phyloP scores from a whole-genome alignment of 35 echinoderm and acorn worm genomes.

The Apostichopus californicus region DNA sequence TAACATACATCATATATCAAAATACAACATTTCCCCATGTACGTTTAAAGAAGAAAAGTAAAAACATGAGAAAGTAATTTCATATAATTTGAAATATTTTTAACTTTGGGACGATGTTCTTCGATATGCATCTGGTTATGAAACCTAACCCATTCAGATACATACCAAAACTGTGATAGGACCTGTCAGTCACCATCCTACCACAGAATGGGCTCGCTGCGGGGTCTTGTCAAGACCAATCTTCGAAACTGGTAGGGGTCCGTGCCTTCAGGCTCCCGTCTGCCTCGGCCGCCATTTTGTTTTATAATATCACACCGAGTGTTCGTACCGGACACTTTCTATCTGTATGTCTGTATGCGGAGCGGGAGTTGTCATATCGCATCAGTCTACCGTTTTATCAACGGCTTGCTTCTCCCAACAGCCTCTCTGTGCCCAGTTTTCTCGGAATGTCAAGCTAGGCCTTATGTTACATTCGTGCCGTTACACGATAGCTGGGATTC shows the following conservation, averaged over 20 bases:
- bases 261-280: constrained; percentile 56
- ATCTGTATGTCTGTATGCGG: constrained; percentile 38
- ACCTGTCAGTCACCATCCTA: constrained; percentile 53
- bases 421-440: neutral
- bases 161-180: constrained; percentile 61
- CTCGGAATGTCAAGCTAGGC: constrained; percentile 42
- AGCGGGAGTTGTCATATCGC: constrained; percentile 41
- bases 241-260: constrained; percentile 25
- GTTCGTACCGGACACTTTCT: constrained; percentile 36
- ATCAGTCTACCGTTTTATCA: constrained; percentile 32
- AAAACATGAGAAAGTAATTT: constrained; percentile 8
- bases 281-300: constrained; percentile 60
- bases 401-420: neutral
- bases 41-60: no score
- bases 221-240: constrained; percentile 49
- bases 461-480: constrained; percentile 42
- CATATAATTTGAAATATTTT: neutral
- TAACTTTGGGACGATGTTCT: neutral
- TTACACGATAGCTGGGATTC: constrained; percentile 38
- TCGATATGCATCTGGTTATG: constrained; percentile 4
- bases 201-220: constrained; percentile 47
- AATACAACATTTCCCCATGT: neutral
- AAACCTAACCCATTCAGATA: constrained; percentile 43
- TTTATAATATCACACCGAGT: constrained; percentile 49
- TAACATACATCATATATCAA: neutral